phyloP scores from a whole-genome alignment of 2,113 vertebrate species.

The Lethenteron reissneri region DNA sequence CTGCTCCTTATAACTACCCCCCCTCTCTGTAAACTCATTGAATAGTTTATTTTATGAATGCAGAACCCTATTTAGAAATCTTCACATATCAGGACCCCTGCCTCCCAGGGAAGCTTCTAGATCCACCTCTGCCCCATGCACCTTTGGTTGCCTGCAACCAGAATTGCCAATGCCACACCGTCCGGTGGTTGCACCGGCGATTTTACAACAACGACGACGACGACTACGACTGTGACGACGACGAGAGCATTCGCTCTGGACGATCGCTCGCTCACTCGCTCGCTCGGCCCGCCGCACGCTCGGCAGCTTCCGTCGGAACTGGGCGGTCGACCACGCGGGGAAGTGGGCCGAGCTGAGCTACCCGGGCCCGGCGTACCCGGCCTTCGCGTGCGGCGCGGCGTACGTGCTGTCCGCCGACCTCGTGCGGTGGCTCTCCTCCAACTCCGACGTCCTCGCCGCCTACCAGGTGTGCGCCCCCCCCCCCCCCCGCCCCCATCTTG shows the following conservation, averaged over 20 bases:
- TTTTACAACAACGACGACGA: no score
- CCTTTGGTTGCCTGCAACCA: no score
- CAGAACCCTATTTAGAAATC: not conserved
- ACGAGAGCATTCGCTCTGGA: not conserved
- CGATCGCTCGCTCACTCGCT: not conserved
- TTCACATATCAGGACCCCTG: no score
- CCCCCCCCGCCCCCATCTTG: no score
- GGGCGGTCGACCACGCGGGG: slow-evolving; percentile 82
- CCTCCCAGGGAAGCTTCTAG: no score
- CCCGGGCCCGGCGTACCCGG: slow-evolving; percentile 68
- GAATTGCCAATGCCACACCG: no score
- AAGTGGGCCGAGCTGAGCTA: slow-evolving; percentile 97
- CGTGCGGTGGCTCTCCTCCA: slow-evolving; percentile 65
- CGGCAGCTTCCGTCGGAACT: slow-evolving; percentile 79
- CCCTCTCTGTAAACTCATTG: not conserved
- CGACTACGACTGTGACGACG: not conserved
- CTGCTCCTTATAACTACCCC: no score
- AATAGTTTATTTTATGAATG: not conserved
- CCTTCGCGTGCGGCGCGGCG: slow-evolving; percentile 79
- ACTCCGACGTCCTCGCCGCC: slow-evolving; percentile 50
- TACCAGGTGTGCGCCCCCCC: slow-evolving; percentile 45
- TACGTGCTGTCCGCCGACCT: slow-evolving; percentile 71
- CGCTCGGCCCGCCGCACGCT: no score
- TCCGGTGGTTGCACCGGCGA: no score
- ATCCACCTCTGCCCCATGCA: no score